Conservation (phyloP, 2,113 vertebrate genomes). For the Paedocypris sp. region DNA sequence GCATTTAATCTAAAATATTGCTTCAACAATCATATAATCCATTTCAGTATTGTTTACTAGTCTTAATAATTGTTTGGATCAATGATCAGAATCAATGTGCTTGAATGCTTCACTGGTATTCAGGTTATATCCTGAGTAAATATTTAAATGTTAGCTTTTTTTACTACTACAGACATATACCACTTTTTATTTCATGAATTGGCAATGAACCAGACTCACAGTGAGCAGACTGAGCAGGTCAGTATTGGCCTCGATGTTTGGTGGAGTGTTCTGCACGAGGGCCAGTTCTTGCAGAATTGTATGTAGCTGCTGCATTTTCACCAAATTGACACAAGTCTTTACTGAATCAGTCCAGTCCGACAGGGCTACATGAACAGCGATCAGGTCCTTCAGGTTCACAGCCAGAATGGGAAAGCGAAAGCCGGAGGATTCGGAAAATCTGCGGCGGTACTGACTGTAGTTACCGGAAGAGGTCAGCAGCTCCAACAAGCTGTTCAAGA, state of each 20-base stretch:
- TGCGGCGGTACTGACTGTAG: slow-evolving; percentile 77
- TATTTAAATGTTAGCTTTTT: too few species aligned
- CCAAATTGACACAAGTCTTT: slow-evolving; percentile 68
- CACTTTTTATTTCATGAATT: too few species aligned
- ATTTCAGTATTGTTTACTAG: too few species aligned
- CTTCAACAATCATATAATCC: too few species aligned
- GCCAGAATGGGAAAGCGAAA: slow-evolving; percentile 83
- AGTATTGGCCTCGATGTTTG: slow-evolving; percentile 66
- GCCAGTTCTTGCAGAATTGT: slow-evolving; percentile 75
- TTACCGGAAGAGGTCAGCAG: slow-evolving; percentile 78
- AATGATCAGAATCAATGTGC: too few species aligned
- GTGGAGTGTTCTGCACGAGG: slow-evolving; percentile 66
- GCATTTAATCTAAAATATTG: too few species aligned
- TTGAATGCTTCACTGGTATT: too few species aligned
- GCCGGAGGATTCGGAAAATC: slow-evolving; percentile 69
- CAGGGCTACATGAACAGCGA: slow-evolving; percentile 77
- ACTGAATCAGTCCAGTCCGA: slow-evolving; percentile 73
- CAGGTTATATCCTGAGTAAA: too few species aligned
- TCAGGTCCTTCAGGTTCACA: slow-evolving; percentile 82
- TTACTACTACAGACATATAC: too few species aligned
- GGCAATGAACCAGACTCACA: slow-evolving; percentile 56
- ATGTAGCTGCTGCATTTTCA: slow-evolving; percentile 80
- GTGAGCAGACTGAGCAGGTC: slow-evolving; percentile 81
- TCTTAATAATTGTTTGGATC: too few species aligned
- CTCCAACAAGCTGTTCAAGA: slow-evolving; percentile 66